Evolutionary conservation across 2,797 vertebrate species (phyloP).

Genomic region (Hypotaenidia okinawae): DNA sequence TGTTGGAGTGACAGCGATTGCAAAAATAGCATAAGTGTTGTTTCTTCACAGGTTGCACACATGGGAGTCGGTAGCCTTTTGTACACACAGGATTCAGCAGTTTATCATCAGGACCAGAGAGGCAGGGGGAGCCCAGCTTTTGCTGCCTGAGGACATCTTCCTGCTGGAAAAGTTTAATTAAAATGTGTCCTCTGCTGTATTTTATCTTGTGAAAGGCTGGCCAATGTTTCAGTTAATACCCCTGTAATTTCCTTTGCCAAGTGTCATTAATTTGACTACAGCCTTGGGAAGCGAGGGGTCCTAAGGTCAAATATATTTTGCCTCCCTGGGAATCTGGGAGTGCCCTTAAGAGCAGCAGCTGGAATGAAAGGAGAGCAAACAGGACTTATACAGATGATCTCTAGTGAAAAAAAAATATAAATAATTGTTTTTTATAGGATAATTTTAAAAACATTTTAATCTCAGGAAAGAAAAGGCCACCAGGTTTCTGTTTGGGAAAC

Average conservation of each 20-base stretch:
- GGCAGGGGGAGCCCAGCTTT: not conserved
- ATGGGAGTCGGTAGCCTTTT: not conserved
- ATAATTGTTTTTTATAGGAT: not conserved
- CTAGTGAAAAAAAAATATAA: not conserved
- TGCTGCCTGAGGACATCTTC: slow-evolving; percentile 19
- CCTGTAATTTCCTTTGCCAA: slow-evolving; percentile 23
- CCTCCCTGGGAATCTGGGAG: not conserved
- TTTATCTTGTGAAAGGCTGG: not conserved
- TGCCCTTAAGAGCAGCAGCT: not conserved
- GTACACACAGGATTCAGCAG: not conserved
- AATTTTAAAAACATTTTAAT: not conserved
- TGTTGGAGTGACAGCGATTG: not conserved
- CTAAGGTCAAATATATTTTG: slow-evolving; percentile 3
- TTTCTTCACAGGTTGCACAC: not conserved
- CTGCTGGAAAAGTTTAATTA: slow-evolving; percentile 47
- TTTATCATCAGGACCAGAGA: not conserved
- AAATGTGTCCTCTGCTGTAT: not conserved
- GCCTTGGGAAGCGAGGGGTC: not conserved
- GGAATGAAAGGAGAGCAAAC: not conserved
- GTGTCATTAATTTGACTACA: slow-evolving; percentile 32
- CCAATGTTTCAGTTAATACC: slow-evolving; percentile 20
- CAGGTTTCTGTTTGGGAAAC: not conserved
- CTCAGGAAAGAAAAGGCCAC: not conserved
- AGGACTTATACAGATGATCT: not conserved
- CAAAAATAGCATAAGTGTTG: not conserved